A percentile compares a stretch with the other conserved stretches of the same genome.
phyloP scores from a whole-genome alignment of 2,113 vertebrate species.

The Salvelinus alpinus region DNA sequence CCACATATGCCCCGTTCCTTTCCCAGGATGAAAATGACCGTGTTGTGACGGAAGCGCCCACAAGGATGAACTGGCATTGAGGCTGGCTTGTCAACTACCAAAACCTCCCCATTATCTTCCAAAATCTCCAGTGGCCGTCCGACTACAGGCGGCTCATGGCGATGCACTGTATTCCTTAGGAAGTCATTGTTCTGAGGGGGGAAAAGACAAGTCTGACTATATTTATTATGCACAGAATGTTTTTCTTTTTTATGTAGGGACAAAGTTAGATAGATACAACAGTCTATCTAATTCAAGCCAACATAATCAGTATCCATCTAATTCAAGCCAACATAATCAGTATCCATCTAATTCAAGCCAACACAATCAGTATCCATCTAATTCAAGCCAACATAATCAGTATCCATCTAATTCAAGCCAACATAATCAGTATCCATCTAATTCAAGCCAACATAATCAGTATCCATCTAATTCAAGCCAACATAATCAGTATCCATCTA shows the following conservation, averaged over 20 bases:
- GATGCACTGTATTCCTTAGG: constrained; percentile 89
- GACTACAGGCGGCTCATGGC: constrained; percentile 92
- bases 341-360: no score
- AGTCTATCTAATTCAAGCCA: no score
- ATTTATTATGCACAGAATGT: background rate
- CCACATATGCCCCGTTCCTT: constrained; percentile 87
- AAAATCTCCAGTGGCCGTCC: constrained; percentile 80
- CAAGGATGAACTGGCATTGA: constrained; percentile 96
- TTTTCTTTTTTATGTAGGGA: background rate
- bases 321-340: no score
- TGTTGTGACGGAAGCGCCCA: constrained; percentile 94
- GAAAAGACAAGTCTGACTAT: background rate
- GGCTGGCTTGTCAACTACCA: constrained; percentile 93
- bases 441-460: no score
- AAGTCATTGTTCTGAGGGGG: constrained; percentile 86
- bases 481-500: no score
- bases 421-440: no score
- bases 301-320: no score
- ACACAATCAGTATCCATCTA: no score
- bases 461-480: no score
- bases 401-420: no score
- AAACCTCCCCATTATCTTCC: constrained; percentile 83
- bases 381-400: no score
- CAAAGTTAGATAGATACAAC: background rate
- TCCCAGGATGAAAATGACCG: constrained; percentile 94